Evolutionary conservation across 2,888 invertebrate species (phyloP).

Genomic region (Stegophylla sp.): DNA sequence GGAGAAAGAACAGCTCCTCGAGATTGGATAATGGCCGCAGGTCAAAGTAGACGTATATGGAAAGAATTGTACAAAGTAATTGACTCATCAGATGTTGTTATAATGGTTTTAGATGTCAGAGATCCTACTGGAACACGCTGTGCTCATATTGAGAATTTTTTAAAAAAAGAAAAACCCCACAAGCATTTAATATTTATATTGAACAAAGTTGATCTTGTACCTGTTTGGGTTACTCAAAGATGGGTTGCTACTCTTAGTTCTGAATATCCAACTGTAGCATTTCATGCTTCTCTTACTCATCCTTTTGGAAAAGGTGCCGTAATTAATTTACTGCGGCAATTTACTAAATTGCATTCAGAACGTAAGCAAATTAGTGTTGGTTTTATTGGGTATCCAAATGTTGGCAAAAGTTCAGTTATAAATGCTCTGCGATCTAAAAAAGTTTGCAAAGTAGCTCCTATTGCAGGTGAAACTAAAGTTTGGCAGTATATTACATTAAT

Average conservation of each 20-base stretch:
- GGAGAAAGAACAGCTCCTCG: slow-evolving; percentile 79
- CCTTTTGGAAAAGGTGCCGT: slow-evolving; percentile 98
- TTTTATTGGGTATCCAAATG: slow-evolving; percentile 98
- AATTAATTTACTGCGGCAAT: slow-evolving; percentile 93
- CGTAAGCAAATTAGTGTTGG: slow-evolving; percentile 99
- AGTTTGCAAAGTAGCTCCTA: slow-evolving; percentile 98
- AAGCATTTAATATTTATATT: slow-evolving; percentile 97
- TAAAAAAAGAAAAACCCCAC: slow-evolving; percentile 92
- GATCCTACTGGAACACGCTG: slow-evolving; percentile 97
- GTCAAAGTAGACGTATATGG: slow-evolving; percentile 97
- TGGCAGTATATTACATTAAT: slow-evolving; percentile 99
- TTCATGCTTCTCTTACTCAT: slow-evolving; percentile 97
- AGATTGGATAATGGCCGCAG: slow-evolving; percentile 94
- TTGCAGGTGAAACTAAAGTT: slow-evolving; percentile 96
- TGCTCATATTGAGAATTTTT: slow-evolving; percentile 87
- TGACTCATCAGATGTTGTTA: slow-evolving; percentile 95
- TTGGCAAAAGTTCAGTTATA: slow-evolving; percentile 97
- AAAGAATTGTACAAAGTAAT: slow-evolving; percentile 98
- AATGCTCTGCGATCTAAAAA: slow-evolving; percentile 95
- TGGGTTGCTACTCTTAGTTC: slow-evolving; percentile 95
- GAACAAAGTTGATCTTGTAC: slow-evolving; percentile 96
- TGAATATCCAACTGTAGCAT: slow-evolving; percentile 97
- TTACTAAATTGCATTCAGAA: slow-evolving; percentile 92
- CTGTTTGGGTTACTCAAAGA: slow-evolving; percentile 96
- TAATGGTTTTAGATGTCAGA: slow-evolving; percentile 95